phyloP scores from a whole-genome alignment of 2,797 vertebrate species.

The Knipowitschia caucasica region DNA sequence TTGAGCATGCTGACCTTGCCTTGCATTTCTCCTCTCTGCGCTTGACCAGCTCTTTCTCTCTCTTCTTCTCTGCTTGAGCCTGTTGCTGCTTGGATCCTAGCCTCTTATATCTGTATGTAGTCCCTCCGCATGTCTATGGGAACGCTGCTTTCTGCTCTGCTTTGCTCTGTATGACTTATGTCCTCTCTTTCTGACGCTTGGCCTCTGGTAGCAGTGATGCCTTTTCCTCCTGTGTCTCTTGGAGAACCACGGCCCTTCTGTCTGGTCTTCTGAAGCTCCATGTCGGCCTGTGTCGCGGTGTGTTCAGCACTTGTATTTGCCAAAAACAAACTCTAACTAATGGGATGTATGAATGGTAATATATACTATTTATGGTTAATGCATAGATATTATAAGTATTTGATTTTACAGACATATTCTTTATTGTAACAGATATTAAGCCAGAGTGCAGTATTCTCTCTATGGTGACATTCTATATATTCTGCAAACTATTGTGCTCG shows the following conservation, averaged over 20 bases:
- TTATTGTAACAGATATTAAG: conserved; percentile 32
- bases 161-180: conserved; percentile 52
- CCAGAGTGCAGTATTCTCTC: conserved; percentile 36
- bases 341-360: conserved; percentile 36
- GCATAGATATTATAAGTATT: conserved; percentile 22
- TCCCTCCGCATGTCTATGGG: conserved; percentile 73
- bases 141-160: conserved; percentile 63
- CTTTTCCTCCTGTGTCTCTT: conserved; percentile 44
- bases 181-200: conserved; percentile 61
- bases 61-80: conserved; percentile 62
- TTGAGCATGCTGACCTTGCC: conserved; percentile 74
- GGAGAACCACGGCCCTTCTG: conserved; percentile 50
- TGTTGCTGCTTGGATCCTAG: conserved; percentile 67
- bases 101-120: conserved; percentile 62
- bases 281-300: conserved; percentile 52
- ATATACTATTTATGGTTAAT: conserved; percentile 12
- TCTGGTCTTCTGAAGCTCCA: conserved; percentile 34
- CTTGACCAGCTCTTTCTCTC: conserved; percentile 66
- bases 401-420: conserved; percentile 32
- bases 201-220: conserved; percentile 59
- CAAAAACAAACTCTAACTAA: conserved; percentile 10
- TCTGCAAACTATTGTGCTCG: conserved; percentile 56
- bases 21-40: conserved; percentile 61
- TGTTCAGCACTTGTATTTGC: conserved; percentile 18
- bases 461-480: conserved; percentile 50